These are phyloP conservation scores for Schizotus pectinicornis DNA, from an alignment of 2,888 invertebrate species.

Conservation along the genomic window DNA sequence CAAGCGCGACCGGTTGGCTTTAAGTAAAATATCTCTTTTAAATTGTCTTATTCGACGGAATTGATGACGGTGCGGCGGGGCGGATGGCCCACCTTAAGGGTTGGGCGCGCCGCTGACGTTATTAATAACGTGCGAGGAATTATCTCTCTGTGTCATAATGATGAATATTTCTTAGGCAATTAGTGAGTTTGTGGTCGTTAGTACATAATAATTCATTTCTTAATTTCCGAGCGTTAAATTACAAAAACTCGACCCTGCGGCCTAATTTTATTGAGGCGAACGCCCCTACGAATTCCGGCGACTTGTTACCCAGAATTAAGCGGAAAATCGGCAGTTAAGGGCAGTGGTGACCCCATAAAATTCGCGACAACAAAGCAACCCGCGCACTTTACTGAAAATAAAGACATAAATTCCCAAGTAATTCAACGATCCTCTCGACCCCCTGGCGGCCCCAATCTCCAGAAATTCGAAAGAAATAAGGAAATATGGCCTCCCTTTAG, in stretches of 20 bases:
- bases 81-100: background rate
- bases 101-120: background rate
- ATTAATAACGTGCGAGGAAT: conserved; percentile 1
- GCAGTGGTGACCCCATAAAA: background rate
- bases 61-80: conserved; percentile 2
- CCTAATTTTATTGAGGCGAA: background rate
- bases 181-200: conserved; percentile 27
- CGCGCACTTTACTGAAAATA: conserved; percentile 40
- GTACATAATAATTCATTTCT: conserved; percentile 28
- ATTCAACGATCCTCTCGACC: conserved; percentile 39
- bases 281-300: background rate
- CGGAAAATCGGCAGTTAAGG: background rate
- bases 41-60: conserved; percentile 7
- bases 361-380: background rate
- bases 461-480: conserved; percentile 48
- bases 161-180: conserved; percentile 33
- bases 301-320: background rate
- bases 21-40: conserved; percentile 10
- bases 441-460: conserved; percentile 46
- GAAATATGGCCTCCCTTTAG: conserved; percentile 41
- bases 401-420: conserved; percentile 49
- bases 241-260: background rate
- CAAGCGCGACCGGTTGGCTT: background rate
- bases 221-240: conserved; percentile 10
- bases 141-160: conserved; percentile 23